A percentile compares a stretch with the other conserved stretches of the same genome.
Evolutionary conservation across 1,140 invertebrate species (phyloP).

Genomic region (Lysiphlebus fabarum): DNA sequence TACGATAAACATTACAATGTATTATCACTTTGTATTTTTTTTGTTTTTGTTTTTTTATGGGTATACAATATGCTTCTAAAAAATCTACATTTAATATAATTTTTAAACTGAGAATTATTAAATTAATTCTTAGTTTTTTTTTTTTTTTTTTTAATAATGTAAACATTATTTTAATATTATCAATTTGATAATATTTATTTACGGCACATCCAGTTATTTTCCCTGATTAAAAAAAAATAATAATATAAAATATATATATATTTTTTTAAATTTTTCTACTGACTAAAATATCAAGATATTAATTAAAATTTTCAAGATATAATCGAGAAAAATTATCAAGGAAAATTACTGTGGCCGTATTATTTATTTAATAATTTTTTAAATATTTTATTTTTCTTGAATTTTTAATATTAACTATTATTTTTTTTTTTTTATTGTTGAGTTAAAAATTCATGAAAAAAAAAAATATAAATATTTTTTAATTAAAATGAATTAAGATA

Average conservation of each 20-base stretch:
- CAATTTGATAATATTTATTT: neutral
- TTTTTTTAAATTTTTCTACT: neutral
- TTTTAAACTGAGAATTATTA: slow-evolving; percentile 4
- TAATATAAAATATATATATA: neutral
- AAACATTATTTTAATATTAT: neutral
- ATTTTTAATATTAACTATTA: too few species aligned
- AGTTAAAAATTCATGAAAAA: neutral
- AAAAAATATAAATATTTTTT: neutral
- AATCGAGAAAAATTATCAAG: neutral
- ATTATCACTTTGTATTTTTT: slow-evolving; percentile 16
- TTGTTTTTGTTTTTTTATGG: slow-evolving; percentile 7
- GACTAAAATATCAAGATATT: neutral
- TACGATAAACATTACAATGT: too few species aligned
- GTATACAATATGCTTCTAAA: slow-evolving; percentile 18
- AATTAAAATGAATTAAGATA: neutral
- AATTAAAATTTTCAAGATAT: neutral
- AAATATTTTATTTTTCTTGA: too few species aligned
- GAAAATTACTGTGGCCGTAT: slow-evolving; percentile 8
- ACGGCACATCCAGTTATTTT: neutral
- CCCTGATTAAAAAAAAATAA: neutral
- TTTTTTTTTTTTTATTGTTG: too few species aligned
- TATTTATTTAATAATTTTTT: too few species aligned
- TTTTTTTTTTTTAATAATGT: too few species aligned
- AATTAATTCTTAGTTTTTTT: neutral
- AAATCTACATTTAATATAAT: slow-evolving; percentile 9